phyloP scores from a whole-genome alignment of 1,140 invertebrate genomes.

The Achroia grisella region DNA sequence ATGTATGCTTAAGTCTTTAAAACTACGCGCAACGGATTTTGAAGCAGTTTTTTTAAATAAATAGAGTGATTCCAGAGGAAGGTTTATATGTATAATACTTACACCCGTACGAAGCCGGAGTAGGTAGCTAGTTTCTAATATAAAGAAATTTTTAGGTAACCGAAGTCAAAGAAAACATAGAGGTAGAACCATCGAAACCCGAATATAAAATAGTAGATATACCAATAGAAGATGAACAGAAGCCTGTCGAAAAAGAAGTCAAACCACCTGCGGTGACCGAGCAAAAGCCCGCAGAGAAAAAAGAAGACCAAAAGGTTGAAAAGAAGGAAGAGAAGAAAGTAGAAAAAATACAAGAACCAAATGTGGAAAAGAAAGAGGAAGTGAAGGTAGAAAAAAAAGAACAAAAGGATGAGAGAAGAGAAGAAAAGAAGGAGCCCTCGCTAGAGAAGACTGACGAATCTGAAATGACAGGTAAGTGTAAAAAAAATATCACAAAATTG shows the following conservation, averaged over 20 bases:
- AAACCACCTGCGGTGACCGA: slow-evolving; percentile 6
- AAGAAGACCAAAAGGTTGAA: slow-evolving; percentile 8
- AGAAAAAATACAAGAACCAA: slow-evolving; percentile 5
- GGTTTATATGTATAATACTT: too few relatives aligned
- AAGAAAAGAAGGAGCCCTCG: slow-evolving; percentile 37
- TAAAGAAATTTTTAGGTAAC: slow-evolving; percentile 27
- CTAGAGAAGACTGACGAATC: slow-evolving; percentile 60
- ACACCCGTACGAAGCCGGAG: too few relatives aligned
- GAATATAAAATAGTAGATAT: slow-evolving; percentile 45
- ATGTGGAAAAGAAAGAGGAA: slow-evolving; percentile 15
- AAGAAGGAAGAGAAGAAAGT: not conserved
- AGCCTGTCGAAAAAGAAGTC: slow-evolving; percentile 26
- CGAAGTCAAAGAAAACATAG: slow-evolving; percentile 51
- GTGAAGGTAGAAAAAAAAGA: slow-evolving; percentile 1
- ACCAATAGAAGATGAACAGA: slow-evolving; percentile 50
- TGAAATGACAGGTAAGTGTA: slow-evolving; percentile 57
- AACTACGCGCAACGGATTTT: too few relatives aligned
- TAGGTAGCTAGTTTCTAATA: too few relatives aligned
- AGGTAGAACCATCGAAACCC: slow-evolving; percentile 39
- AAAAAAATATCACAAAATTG: too few relatives aligned
- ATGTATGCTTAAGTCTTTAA: too few relatives aligned
- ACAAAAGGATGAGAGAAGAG: slow-evolving; percentile 2
- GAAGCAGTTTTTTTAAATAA: too few relatives aligned
- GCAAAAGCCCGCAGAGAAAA: not conserved
- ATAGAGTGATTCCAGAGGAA: too few relatives aligned